Percentiles rank a stretch among this genome's conserved stretches.
Conservation (phyloP, 2,888 invertebrate genomes). For the Athalia rosae region DNA sequence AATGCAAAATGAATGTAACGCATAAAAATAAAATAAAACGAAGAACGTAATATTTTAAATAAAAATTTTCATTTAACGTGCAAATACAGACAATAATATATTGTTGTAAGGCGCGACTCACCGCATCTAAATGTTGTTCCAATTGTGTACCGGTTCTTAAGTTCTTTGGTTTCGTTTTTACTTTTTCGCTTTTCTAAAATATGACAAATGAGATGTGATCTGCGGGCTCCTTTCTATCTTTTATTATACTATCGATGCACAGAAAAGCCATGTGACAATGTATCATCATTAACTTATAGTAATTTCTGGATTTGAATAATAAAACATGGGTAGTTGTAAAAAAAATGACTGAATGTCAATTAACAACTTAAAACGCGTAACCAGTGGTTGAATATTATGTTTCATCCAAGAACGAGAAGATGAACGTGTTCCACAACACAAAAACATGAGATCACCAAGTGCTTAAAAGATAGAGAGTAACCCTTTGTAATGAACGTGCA, state of each 20-base stretch:
- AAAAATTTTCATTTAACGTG: conserved; percentile 66
- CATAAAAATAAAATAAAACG: conserved; percentile 46
- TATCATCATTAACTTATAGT: not conserved
- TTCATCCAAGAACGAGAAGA: not conserved
- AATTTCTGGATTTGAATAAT: not conserved
- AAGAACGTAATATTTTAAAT: conserved; percentile 47
- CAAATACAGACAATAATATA: conserved; percentile 70
- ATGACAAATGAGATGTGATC: conserved; percentile 72
- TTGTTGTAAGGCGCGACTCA: conserved; percentile 71
- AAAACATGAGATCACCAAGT: not conserved
- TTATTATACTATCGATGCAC: conserved; percentile 13
- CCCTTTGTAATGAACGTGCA: conserved; percentile 8
- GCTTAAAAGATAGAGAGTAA: conserved; percentile 29
- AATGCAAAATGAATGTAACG: conserved; percentile 40
- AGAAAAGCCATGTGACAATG: conserved; percentile 5
- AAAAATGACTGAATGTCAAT: not conserved
- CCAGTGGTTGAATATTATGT: not conserved
- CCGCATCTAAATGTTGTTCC: conserved; percentile 74
- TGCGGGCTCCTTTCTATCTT: conserved; percentile 40
- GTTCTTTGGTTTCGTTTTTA: conserved; percentile 72
- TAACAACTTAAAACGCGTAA: not conserved
- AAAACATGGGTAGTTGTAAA: not conserved
- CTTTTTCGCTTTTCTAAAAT: conserved; percentile 74
- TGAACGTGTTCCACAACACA: not conserved
- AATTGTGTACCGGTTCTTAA: conserved; percentile 72